These are phyloP conservation scores for Cacatua alba DNA, from an alignment of 2,113 vertebrate genomes.

Conservation along the genomic window DNA sequence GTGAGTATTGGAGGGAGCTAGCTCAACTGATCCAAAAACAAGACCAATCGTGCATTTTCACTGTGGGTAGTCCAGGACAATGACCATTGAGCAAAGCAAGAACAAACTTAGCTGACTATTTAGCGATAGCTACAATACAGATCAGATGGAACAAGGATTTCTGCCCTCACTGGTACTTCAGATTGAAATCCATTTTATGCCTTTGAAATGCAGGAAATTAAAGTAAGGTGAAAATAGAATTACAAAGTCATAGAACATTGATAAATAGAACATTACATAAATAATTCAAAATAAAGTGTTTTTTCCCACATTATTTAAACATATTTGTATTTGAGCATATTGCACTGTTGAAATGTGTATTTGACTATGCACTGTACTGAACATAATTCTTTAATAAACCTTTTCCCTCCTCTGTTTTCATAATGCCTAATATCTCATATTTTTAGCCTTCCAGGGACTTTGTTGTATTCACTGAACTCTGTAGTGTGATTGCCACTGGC, in stretches of 20 bases:
- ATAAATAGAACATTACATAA: background rate
- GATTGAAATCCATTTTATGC: background rate
- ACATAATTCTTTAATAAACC: background rate
- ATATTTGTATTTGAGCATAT: background rate
- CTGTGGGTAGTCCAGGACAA: background rate
- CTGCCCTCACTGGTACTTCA: background rate
- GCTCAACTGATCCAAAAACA: background rate
- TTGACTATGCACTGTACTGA: background rate
- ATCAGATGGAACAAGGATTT: background rate
- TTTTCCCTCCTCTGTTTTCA: background rate
- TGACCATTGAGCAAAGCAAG: background rate
- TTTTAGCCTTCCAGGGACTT: background rate
- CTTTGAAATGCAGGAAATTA: background rate
- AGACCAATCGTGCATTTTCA: background rate
- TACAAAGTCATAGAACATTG: background rate
- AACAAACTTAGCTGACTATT: background rate
- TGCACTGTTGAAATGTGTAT: background rate
- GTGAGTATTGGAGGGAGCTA: background rate
- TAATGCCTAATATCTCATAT: background rate
- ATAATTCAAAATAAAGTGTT: background rate
- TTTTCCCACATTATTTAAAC: background rate
- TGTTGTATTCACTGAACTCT: background rate
- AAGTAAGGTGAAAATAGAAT: background rate
- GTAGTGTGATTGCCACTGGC: background rate
- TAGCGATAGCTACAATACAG: background rate